Percentiles rank a stretch among this genome's conserved stretches.
These are phyloP conservation scores for Ephestia elutella DNA, from an alignment of 1,140 invertebrate species.

Conservation along the genomic window DNA sequence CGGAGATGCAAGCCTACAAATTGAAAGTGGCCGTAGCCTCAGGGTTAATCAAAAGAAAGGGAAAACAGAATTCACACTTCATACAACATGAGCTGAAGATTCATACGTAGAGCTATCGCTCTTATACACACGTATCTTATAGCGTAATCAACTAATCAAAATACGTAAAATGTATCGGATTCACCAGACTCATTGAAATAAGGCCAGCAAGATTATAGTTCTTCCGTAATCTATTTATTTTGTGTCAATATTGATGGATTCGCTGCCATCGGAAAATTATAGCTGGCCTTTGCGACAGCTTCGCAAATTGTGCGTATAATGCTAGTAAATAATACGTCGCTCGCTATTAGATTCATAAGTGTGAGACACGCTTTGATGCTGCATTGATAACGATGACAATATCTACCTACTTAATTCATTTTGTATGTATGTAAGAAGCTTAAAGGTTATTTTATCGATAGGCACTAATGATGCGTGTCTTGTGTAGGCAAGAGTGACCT, in stretches of 20 bases:
- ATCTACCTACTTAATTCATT: neutral
- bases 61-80: neutral
- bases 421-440: neutral
- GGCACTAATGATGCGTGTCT: neutral
- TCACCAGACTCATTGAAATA: neutral
- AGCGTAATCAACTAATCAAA: neutral
- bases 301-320: conserved; percentile 73
- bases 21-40: conserved; percentile 66
- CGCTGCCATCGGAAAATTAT: conserved; percentile 71
- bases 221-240: neutral
- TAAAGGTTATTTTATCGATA: neutral
- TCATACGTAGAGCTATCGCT: no score
- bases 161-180: neutral
- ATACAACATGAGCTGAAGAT: neutral
- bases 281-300: conserved; percentile 67
- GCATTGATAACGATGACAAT: conserved; percentile 3
- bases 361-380: conserved; percentile 19
- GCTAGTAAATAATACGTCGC: conserved; percentile 66
- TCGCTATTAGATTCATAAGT: conserved; percentile 64
- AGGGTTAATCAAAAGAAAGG: conserved; percentile 24
- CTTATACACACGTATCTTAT: neutral
- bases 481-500: neutral
- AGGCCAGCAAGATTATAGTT: neutral
- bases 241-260: conserved; percentile 64
- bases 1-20: conserved; percentile 66